A percentile compares a stretch with the other conserved stretches of the same genome.
Conservation (phyloP, 2,888 invertebrate species). For the Dolomedes plantarius region DNA sequence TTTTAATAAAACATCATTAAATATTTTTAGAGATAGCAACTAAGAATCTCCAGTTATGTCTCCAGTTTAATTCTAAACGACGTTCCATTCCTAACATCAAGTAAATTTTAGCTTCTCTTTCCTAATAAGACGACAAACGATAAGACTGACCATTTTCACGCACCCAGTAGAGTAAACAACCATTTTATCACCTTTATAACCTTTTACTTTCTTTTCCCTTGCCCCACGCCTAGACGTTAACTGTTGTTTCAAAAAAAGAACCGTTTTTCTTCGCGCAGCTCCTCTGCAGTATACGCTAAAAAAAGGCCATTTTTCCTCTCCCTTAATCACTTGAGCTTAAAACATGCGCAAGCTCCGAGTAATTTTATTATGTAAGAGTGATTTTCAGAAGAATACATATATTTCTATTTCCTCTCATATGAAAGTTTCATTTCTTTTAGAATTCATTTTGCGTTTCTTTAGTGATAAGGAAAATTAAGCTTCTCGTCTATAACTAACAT, state of each 20-base stretch:
- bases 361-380: neutral
- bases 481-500: too few species aligned
- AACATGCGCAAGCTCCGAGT: neutral
- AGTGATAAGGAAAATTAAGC: too few species aligned
- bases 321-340: conserved; percentile 9
- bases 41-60: too few species aligned
- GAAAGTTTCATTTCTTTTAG: neutral
- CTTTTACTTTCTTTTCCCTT: neutral
- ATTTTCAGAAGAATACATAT: neutral
- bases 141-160: conserved; percentile 26
- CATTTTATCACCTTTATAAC: conserved; percentile 31
- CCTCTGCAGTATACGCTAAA: neutral
- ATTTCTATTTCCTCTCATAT: neutral
- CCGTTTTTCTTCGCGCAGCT: conserved; percentile 6
- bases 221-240: conserved; percentile 1
- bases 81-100: neutral
- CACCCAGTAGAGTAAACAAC: conserved; percentile 35
- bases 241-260: conserved; percentile 24
- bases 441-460: neutral
- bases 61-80: too few species aligned
- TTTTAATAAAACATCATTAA: too few species aligned
- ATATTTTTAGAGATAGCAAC: too few species aligned
- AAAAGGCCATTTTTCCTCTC: neutral
- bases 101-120: neutral
- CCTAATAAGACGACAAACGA: conserved; percentile 3